Conservation (phyloP, 2,888 invertebrate species). For the Chrysolina haemoptera region DNA sequence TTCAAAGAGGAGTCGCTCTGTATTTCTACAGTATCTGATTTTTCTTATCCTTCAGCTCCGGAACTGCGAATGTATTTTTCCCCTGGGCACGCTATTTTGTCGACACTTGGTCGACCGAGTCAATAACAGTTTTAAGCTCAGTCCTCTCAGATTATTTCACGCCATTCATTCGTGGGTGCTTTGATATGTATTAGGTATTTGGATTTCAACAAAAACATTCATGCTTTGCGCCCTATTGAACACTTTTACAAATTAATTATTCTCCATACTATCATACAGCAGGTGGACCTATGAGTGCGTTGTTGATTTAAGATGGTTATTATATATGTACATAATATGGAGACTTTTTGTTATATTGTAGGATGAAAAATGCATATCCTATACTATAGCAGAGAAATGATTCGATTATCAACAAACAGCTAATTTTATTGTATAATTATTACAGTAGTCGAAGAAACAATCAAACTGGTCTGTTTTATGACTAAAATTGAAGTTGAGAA, state of each 20-base stretch:
- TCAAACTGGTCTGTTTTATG: too few relatives aligned
- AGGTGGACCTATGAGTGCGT: too few relatives aligned
- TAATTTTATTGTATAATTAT: too few relatives aligned
- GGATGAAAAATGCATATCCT: too few relatives aligned
- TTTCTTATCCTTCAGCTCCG: background rate
- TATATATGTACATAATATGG: too few relatives aligned
- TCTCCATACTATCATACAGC: background rate
- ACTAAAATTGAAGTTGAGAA: too few relatives aligned
- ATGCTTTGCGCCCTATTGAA: background rate
- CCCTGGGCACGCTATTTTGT: background rate
- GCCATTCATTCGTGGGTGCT: background rate
- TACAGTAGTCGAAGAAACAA: too few relatives aligned
- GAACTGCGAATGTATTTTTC: background rate
- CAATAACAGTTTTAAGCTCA: background rate
- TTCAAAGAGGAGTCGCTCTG: background rate
- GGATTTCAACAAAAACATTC: background rate
- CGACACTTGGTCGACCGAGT: background rate
- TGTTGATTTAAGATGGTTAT: too few relatives aligned
- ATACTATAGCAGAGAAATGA: too few relatives aligned
- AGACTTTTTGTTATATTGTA: too few relatives aligned
- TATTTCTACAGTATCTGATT: background rate
- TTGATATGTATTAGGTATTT: too few relatives aligned
- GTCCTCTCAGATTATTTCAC: background rate
- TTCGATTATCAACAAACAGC: too few relatives aligned
- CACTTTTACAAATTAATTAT: background rate